Percentiles rank a stretch among this genome's conserved stretches.
Evolutionary conservation across 2,888 invertebrate species (phyloP).

Genomic region (Bembecia ichneumoniformis): DNA sequence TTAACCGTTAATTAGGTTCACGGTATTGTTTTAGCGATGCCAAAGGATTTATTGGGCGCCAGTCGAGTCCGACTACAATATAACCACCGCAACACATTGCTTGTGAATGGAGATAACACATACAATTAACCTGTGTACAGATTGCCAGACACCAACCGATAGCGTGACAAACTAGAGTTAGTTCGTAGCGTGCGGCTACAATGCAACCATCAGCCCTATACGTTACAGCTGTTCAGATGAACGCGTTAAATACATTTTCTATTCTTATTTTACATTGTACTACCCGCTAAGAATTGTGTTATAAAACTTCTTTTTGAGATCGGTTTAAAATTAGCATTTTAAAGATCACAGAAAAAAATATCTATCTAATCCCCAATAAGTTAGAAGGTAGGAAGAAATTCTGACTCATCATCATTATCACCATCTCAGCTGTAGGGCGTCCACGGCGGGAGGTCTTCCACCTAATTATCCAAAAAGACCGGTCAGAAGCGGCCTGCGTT

Average conservation of each 20-base stretch:
- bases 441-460: no score
- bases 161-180: slow-evolving; percentile 58
- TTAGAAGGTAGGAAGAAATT: no score
- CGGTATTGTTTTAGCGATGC: not conserved
- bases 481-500: not conserved
- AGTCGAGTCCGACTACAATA: not conserved
- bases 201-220: slow-evolving; percentile 34
- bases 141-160: slow-evolving; percentile 27
- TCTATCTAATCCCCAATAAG: no score
- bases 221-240: slow-evolving; percentile 40
- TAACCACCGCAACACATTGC: not conserved
- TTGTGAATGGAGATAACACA: slow-evolving; percentile 51
- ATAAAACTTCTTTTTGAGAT: no score
- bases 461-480: no score
- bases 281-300: not conserved
- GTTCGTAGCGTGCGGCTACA: slow-evolving; percentile 8
- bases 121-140: slow-evolving; percentile 47
- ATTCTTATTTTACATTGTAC: not conserved
- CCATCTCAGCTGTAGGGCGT: no score
- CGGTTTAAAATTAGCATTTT: no score
- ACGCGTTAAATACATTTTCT: slow-evolving; percentile 25
- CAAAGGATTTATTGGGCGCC: not conserved
- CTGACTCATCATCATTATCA: no score
- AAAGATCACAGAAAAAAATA: no score
- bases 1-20: not conserved